Evolutionary conservation across 2,113 vertebrate species (phyloP), one percentile per base, ranked within the genome.

Genomic region (Rousettus leschenaultii): DNA sequence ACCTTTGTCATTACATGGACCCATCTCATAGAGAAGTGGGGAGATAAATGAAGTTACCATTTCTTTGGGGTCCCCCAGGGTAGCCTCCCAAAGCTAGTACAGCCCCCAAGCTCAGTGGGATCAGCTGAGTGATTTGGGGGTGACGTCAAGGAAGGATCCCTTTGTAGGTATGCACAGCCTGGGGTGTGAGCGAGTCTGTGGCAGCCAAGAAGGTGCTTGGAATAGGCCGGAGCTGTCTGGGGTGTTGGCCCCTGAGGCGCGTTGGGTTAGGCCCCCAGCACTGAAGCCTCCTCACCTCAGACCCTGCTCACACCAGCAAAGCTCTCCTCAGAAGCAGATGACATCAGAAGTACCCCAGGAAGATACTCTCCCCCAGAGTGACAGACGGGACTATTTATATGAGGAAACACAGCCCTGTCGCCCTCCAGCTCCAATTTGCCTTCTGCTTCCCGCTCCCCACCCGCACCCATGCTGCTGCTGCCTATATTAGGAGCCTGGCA

Each of bases 311-410:
- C 6, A 10, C n/a, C 24, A 38, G 43, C 70, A 38, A 9, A 63
- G 35, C 79, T 89, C 79, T 88, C 1, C 1, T 45, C 84, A 92
- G 94, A 71, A 86, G 92, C 73, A 0, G 6, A 48, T 66, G 95
- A 89, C 89, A 82, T 88, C 96, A 96, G 55, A 89, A 53, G 86
- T 91, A 86, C 63, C 95, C 86, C 91, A 91, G 96, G 91, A 97
- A 97, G 95, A 88, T 57, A 9, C 84, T 86, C 35, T 0, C 86
- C 85, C 65, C 75, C 35, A 0, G 92, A 90, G 96, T 2, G 95
- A 94, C 95, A 97, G 97, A 97, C 93, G 11, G 94, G 80, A 79
- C 97, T 97, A 92, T 98, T 92, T 95, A 92, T 95, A 88, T 3
- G 95, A 86, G 82, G 97, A 77, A 86, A 11, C 7, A 9, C 90